Evolutionary conservation across 2,888 invertebrate genomes (phyloP), one percentile per base, ranked within the genome.

Genomic region (Dione juno): DNA sequence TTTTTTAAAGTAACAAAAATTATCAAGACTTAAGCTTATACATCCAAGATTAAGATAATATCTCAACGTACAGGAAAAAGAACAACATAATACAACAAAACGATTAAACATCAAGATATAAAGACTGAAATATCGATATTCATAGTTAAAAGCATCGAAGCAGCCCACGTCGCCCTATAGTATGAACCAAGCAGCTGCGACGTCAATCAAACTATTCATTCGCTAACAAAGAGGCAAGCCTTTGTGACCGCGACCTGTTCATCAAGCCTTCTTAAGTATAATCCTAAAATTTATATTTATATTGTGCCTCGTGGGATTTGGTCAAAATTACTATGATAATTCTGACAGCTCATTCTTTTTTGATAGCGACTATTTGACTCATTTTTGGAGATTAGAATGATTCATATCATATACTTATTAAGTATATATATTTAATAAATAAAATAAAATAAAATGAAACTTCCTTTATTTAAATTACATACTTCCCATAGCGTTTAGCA

Each of bases 161-260:
- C 82, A 81, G 73, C 81, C 80, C 79, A 80, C 79, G 82, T 82
- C 75, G 71, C 79, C 80, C 82, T 82, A 80, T 84, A 84, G 84
- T 83, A 77, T 80, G 81, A 87, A 86, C 89, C 84, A 86, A 88
- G 83, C 83, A 81, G 82, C 78, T 80, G 81, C 76, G 77, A 80
- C 85, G 88, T 88, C 90, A 89, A 88, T 90, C 90, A 88, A 81
- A 76, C 71, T 59, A 67, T 70, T 69, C 75, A 74, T 76, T 80
- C 82, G 73, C 76, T 76, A 75, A 84, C 84, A 85, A 84, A 82
- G 78, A 78, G 73, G 72, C 75, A 74, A 66, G 71, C 69, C 64
- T 43, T 67, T 68, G 63, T 52, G 57, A 73, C 40, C 48, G 52
- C 53, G 19, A 52, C 64, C 52, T 48, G 41, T 61, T 16, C 57